Evolutionary conservation across 2,113 vertebrate species (phyloP).

Genomic region (Carassius carassius): DNA sequence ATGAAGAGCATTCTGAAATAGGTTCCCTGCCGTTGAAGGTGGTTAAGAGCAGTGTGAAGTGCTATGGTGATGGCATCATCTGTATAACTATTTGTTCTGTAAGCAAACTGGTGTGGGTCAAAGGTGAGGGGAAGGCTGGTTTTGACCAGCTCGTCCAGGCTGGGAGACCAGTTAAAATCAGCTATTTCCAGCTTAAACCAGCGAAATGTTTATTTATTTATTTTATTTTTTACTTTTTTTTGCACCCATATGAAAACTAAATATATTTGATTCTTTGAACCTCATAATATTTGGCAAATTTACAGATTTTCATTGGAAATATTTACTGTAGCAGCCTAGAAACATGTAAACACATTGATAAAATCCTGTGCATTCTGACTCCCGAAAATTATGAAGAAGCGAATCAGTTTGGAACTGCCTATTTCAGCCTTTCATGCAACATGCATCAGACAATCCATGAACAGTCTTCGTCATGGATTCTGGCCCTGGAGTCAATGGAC

Average conservation of each 20-base stretch:
- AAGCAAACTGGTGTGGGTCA: too few relatives aligned
- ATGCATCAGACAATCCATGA: background rate
- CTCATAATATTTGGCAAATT: background rate
- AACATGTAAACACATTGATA: background rate
- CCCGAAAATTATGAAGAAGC: background rate
- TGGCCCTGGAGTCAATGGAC: background rate
- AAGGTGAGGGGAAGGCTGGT: too few relatives aligned
- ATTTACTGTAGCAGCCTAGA: background rate
- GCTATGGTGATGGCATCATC: too few relatives aligned
- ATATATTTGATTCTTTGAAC: background rate
- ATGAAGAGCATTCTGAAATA: too few relatives aligned
- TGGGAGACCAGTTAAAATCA: too few relatives aligned
- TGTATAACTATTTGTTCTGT: too few relatives aligned
- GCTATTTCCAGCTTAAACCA: too few relatives aligned
- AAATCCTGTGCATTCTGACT: background rate
- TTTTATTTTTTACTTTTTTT: background rate
- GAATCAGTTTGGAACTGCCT: background rate
- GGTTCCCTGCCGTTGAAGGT: too few relatives aligned
- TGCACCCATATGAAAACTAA: background rate
- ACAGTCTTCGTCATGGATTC: background rate
- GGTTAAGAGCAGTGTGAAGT: too few relatives aligned
- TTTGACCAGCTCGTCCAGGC: too few relatives aligned
- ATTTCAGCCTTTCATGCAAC: constrained; percentile 1
- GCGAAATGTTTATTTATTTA: too few relatives aligned
- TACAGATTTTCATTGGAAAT: background rate